Percentiles rank a stretch among this genome's conserved stretches.
Evolutionary conservation across 2,888 invertebrate genomes (phyloP).

Genomic region (Caenorhabditis panamensis): DNA sequence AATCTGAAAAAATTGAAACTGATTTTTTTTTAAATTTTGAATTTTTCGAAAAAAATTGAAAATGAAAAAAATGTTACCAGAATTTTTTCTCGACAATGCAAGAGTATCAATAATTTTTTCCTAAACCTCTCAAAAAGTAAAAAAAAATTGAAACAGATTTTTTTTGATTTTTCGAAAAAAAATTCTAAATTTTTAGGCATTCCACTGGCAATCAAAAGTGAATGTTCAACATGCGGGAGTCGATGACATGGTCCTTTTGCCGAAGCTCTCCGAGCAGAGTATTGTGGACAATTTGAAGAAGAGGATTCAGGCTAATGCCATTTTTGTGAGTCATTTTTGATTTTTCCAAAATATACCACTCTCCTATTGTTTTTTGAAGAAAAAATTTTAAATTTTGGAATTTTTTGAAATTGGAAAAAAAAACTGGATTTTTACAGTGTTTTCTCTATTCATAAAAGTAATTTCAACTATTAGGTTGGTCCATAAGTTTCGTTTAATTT

Average conservation of each 20-base stretch:
- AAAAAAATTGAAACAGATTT: not conserved
- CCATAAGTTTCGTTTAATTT: too few species aligned
- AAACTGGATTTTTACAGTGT: too few species aligned
- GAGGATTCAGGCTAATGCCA: slow-evolving; percentile 86
- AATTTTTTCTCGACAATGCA: not conserved
- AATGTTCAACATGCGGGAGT: slow-evolving; percentile 86
- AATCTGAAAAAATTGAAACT: too few species aligned
- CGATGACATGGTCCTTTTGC: slow-evolving; percentile 87
- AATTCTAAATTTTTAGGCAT: slow-evolving; percentile 82
- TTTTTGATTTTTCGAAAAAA: not conserved
- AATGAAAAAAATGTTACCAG: not conserved
- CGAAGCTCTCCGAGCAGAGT: slow-evolving; percentile 84
- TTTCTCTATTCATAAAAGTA: too few species aligned
- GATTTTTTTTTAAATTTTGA: too few species aligned
- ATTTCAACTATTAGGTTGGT: too few species aligned
- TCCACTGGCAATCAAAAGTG: slow-evolving; percentile 86
- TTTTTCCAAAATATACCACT: not conserved
- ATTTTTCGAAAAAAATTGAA: not conserved
- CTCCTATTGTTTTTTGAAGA: not conserved
- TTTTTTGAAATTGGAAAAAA: too few species aligned
- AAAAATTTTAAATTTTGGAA: slow-evolving; percentile 4
- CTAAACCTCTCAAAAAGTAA: not conserved
- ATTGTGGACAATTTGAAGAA: slow-evolving; percentile 87
- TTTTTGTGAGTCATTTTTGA: slow-evolving; percentile 84
- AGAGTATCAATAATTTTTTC: not conserved